These are phyloP conservation scores for Limnephilus marmoratus DNA, from an alignment of 2,888 invertebrate genomes.

Conservation along the genomic window DNA sequence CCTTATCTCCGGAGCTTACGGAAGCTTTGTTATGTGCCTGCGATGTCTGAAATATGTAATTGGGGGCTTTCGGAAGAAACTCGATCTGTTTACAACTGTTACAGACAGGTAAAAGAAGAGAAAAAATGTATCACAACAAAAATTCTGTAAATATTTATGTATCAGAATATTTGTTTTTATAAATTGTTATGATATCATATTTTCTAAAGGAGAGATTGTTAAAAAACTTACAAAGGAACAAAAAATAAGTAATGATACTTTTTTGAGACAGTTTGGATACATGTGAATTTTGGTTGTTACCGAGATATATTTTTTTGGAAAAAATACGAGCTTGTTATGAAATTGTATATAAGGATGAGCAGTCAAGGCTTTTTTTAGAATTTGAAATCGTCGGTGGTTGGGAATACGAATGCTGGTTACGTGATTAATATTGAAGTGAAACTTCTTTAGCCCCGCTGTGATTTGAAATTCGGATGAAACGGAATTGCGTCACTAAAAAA, in stretches of 20 bases:
- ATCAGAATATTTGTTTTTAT: background rate
- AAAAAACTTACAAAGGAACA: background rate
- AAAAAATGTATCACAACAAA: background rate
- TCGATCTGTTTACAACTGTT: background rate
- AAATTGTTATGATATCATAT: background rate
- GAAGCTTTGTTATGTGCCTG: background rate
- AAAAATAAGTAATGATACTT: no score
- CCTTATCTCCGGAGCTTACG: background rate
- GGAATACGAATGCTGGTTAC: no score
- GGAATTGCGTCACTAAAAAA: no score
- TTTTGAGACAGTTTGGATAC: no score
- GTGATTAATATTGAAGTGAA: no score
- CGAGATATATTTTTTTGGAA: background rate
- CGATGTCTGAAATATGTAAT: background rate
- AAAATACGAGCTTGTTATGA: background rate
- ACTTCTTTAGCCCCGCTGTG: no score
- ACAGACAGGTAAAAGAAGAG: background rate
- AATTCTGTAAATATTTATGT: background rate
- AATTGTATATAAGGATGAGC: background rate
- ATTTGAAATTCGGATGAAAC: no score
- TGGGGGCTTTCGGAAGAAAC: background rate
- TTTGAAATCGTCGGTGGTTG: background rate
- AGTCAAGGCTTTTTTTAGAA: background rate
- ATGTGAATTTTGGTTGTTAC: background rate
- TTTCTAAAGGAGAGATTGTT: background rate